Evolutionary conservation across 1,140 invertebrate genomes (phyloP).

Genomic region (Camponotus pennsylvanicus): DNA sequence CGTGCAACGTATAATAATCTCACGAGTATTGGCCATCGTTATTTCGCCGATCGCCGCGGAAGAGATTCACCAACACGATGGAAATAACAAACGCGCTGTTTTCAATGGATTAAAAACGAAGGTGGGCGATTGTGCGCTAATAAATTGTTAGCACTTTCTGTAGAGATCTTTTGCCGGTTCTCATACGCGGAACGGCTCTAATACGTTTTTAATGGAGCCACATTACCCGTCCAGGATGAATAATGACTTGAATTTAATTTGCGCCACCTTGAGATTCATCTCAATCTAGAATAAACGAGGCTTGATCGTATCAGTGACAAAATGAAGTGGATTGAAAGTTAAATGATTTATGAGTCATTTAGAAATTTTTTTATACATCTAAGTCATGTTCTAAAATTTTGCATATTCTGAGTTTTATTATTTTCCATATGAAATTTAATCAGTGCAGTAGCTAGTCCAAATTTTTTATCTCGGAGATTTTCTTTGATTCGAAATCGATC

Average conservation of each 20-base stretch:
- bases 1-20: background rate
- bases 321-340: slow-evolving; percentile 26
- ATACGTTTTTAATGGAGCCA: slow-evolving; percentile 62
- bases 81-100: slow-evolving; percentile 17
- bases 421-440: slow-evolving; percentile 35
- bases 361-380: background rate
- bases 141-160: slow-evolving; percentile 45
- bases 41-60: background rate
- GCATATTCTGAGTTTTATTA: background rate
- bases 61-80: background rate
- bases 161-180: slow-evolving; percentile 28
- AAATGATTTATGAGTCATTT: slow-evolving; percentile 49
- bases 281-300: slow-evolving; percentile 53
- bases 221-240: slow-evolving; percentile 47
- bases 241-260: slow-evolving; percentile 65
- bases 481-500: slow-evolving; percentile 8
- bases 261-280: slow-evolving; percentile 49
- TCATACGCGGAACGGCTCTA: slow-evolving; percentile 35
- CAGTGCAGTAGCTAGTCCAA: background rate
- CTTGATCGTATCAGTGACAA: slow-evolving; percentile 50
- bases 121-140: slow-evolving; percentile 21
- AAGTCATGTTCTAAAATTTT: slow-evolving; percentile 7
- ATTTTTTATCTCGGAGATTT: background rate
- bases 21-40: slow-evolving; percentile 4
- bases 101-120: slow-evolving; percentile 12